Evolutionary conservation across 2,888 invertebrate genomes (phyloP).

Genomic region (Tachina grossa): DNA sequence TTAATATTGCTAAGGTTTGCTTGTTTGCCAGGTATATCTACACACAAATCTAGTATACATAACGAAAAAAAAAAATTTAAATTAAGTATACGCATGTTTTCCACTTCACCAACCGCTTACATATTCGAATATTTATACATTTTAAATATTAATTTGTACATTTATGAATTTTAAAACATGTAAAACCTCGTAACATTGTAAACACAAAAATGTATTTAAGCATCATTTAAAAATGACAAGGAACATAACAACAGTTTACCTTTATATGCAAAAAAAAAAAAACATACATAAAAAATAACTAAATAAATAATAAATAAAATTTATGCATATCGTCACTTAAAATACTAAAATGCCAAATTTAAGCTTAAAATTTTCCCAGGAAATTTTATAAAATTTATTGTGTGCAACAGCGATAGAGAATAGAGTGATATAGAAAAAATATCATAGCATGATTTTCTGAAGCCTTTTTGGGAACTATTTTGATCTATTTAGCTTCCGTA

Average conservation of each 20-base stretch:
- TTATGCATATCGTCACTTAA: too few relatives aligned
- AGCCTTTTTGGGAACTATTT: too few relatives aligned
- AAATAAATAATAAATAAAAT: background rate
- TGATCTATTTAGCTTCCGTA: too few relatives aligned
- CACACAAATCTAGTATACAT: background rate
- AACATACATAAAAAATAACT: background rate
- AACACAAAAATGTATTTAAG: slow-evolving; percentile 31
- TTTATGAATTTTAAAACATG: slow-evolving; percentile 6
- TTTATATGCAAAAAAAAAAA: slow-evolving; percentile 10
- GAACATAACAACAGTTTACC: slow-evolving; percentile 42
- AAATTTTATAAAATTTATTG: too few relatives aligned
- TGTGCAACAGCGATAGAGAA: too few relatives aligned
- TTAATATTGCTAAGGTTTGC: too few relatives aligned
- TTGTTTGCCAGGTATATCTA: too few relatives aligned
- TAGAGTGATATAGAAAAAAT: too few relatives aligned
- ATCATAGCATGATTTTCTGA: too few relatives aligned
- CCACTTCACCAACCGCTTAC: background rate
- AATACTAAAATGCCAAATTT: too few relatives aligned
- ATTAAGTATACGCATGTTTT: background rate
- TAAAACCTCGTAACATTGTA: background rate
- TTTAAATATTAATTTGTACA: slow-evolving; percentile 2
- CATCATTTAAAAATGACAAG: slow-evolving; percentile 53
- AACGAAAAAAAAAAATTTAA: background rate
- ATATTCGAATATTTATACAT: background rate
- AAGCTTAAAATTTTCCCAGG: too few relatives aligned